A percentile compares a stretch with the other conserved stretches of the same genome.
phyloP scores from a whole-genome alignment of 2,888 invertebrate species.

The Drosophila mulleri region DNA sequence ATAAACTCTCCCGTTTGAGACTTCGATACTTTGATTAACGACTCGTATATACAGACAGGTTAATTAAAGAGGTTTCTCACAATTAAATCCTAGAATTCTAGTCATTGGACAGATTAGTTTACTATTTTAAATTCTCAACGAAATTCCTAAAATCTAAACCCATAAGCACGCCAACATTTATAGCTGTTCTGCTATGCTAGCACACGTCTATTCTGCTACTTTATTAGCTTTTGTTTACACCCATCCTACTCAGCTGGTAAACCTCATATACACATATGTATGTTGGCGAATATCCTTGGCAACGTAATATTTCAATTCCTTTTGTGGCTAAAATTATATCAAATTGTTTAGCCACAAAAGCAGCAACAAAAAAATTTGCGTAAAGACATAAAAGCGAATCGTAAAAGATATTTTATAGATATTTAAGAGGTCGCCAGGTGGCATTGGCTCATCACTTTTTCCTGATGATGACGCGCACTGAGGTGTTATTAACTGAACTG shows the following conservation, averaged over 20 bases:
- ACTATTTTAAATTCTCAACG: background rate
- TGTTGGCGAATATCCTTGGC: constrained; percentile 6
- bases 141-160: background rate
- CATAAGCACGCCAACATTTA: background rate
- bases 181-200: background rate
- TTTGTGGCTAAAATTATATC: constrained; percentile 5
- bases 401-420: constrained; percentile 7
- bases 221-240: background rate
- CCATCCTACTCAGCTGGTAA: background rate
- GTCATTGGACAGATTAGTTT: background rate
- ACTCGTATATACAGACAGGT: background rate
- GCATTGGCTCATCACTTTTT: constrained; percentile 21
- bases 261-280: background rate
- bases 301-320: background rate
- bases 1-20: no score
- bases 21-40: no score
- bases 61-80: background rate
- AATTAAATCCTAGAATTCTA: background rate
- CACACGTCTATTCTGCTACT: no score
- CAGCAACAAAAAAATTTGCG: background rate
- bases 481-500: constrained; percentile 16
- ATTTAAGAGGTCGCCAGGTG: constrained; percentile 8
- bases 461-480: constrained; percentile 20
- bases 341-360: constrained; percentile 5
- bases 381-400: background rate